phyloP scores from a whole-genome alignment of 2,797 vertebrate genomes.

The Phoxinus dragarum region DNA sequence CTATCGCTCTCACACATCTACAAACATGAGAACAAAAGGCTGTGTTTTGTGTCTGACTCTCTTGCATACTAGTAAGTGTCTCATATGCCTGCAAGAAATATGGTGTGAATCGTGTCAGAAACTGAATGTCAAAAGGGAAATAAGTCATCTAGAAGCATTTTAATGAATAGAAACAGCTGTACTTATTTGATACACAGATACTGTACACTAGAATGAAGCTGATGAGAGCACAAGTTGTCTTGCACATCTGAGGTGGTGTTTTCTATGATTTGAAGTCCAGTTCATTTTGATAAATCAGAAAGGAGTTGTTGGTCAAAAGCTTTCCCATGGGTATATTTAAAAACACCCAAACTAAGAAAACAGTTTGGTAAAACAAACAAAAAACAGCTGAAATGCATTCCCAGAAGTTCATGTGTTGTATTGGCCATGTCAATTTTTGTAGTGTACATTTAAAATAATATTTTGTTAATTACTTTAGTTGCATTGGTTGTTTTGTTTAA shows the following conservation, averaged over 20 bases:
- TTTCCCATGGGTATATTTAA: neutral
- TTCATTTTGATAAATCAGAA: neutral
- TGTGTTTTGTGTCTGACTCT: neutral
- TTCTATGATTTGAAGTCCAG: neutral
- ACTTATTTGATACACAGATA: slow-evolving; percentile 16
- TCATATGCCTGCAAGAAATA: slow-evolving; percentile 14
- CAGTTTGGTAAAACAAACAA: neutral
- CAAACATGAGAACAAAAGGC: slow-evolving; percentile 26
- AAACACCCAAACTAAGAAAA: neutral
- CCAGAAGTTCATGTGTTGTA: too few relatives aligned
- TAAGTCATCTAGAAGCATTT: slow-evolving; percentile 7
- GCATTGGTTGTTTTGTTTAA: too few relatives aligned
- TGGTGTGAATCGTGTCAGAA: neutral
- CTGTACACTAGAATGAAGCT: neutral
- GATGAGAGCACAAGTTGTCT: neutral
- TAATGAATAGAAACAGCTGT: slow-evolving; percentile 39
- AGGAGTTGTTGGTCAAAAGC: neutral
- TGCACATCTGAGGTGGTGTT: neutral
- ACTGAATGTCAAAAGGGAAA: neutral
- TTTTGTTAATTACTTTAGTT: too few relatives aligned
- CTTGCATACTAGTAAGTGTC: neutral
- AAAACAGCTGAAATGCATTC: too few relatives aligned
- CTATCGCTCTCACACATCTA: slow-evolving; percentile 35
- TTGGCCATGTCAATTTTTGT: too few relatives aligned
- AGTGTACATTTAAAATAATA: too few relatives aligned